These are phyloP conservation scores for Zaprionus kolodkinae DNA, from an alignment of 1,140 invertebrate species.

Conservation along the genomic window DNA sequence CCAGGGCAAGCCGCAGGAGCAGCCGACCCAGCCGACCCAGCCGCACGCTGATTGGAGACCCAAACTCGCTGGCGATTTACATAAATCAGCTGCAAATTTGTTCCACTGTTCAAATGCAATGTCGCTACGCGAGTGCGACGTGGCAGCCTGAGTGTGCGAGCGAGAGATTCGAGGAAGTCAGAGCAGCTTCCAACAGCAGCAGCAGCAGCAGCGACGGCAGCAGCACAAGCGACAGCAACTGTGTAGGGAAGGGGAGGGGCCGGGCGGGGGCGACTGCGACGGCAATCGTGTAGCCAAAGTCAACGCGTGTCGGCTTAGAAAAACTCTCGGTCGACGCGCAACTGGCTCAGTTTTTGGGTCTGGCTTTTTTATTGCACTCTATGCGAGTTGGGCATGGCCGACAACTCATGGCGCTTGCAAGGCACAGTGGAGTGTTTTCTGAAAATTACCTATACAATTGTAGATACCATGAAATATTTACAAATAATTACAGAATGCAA, in stretches of 20 bases:
- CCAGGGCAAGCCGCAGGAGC: slow-evolving; percentile 25
- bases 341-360: slow-evolving; percentile 46
- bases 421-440: neutral
- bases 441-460: too few relatives aligned
- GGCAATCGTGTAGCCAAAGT: slow-evolving; percentile 55
- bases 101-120: slow-evolving; percentile 80
- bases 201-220: slow-evolving; percentile 20
- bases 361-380: slow-evolving; percentile 14
- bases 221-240: slow-evolving; percentile 20
- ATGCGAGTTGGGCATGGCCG: neutral
- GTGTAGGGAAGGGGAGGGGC: neutral
- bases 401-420: neutral
- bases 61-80: slow-evolving; percentile 69
- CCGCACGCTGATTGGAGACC: slow-evolving; percentile 65
- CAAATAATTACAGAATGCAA: neutral
- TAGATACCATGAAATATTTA: too few relatives aligned
- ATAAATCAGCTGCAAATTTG: slow-evolving; percentile 82
- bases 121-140: slow-evolving; percentile 38
- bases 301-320: slow-evolving; percentile 75
- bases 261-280: neutral
- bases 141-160: slow-evolving; percentile 53
- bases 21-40: slow-evolving; percentile 33
- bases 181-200: slow-evolving; percentile 69
- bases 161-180: slow-evolving; percentile 76
- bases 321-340: slow-evolving; percentile 54